Evolutionary conservation across 2,888 invertebrate genomes (phyloP).

Genomic region (Boloria selene): DNA sequence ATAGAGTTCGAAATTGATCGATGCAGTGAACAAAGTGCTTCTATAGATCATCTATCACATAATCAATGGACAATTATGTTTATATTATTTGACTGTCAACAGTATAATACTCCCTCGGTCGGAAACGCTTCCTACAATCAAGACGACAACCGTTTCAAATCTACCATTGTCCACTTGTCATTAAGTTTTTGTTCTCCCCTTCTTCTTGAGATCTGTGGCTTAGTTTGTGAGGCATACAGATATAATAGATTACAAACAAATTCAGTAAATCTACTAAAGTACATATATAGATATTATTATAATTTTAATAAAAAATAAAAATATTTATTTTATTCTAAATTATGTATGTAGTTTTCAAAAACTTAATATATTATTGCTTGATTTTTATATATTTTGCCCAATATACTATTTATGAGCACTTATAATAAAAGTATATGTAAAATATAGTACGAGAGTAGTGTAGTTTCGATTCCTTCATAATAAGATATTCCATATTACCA

Average conservation of each 20-base stretch:
- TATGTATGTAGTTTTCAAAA: too few relatives aligned
- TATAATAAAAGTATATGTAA: too few relatives aligned
- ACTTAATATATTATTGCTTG: too few relatives aligned
- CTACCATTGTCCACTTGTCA: constrained; percentile 80
- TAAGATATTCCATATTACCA: too few relatives aligned
- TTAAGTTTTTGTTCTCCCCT: constrained; percentile 79
- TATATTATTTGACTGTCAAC: constrained; percentile 53
- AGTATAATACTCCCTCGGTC: constrained; percentile 48
- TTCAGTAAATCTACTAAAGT: background rate
- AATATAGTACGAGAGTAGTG: too few relatives aligned
- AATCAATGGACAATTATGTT: constrained; percentile 51
- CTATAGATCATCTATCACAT: constrained; percentile 27
- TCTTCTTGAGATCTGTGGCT: constrained; percentile 63
- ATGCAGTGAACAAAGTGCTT: constrained; percentile 4
- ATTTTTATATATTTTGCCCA: too few relatives aligned
- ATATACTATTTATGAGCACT: too few relatives aligned
- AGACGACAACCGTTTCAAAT: constrained; percentile 77
- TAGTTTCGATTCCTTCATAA: too few relatives aligned
- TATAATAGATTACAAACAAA: background rate
- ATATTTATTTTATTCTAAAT: too few relatives aligned
- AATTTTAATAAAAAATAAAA: background rate
- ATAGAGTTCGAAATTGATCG: background rate
- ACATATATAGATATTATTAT: background rate
- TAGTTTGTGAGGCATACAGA: constrained; percentile 45
- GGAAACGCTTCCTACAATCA: constrained; percentile 58